phyloP scores from a whole-genome alignment of 2,888 invertebrate genomes.

The Melolontha melolontha region DNA sequence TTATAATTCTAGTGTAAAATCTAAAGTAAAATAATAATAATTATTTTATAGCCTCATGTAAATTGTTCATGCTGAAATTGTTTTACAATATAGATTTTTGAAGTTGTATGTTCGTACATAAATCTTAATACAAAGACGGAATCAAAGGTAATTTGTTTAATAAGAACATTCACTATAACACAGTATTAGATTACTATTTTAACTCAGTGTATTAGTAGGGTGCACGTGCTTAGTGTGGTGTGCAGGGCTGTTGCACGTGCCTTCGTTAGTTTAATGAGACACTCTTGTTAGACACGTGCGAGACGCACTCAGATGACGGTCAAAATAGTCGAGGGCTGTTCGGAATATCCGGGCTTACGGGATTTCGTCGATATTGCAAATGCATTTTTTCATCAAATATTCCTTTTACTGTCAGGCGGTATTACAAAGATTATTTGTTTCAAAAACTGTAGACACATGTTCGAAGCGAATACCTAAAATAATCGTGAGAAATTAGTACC shows the following conservation, averaged over 20 bases:
- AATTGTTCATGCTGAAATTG: no score
- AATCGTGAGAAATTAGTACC: constrained; percentile 13
- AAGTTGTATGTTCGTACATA: no score
- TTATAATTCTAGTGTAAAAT: no score
- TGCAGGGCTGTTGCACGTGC: constrained; percentile 55
- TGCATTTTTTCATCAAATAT: constrained; percentile 37
- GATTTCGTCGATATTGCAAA: constrained; percentile 33
- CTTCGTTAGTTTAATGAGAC: constrained; percentile 59
- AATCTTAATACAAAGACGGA: not conserved
- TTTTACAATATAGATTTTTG: no score
- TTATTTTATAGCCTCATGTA: no score
- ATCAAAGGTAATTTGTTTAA: constrained; percentile 29
- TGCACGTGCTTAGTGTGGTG: constrained; percentile 52
- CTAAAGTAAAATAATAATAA: no score
- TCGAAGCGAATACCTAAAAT: constrained; percentile 8
- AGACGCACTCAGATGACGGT: constrained; percentile 44
- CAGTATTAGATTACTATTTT: constrained; percentile 56
- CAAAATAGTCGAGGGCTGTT: constrained; percentile 42
- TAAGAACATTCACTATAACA: constrained; percentile 23
- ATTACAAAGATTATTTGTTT: constrained; percentile 22
- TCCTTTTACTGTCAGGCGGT: constrained; percentile 24
- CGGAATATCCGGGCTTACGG: constrained; percentile 32
- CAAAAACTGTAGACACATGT: constrained; percentile 1
- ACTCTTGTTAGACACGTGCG: constrained; percentile 56
- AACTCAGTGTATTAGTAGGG: constrained; percentile 52